Conservation (phyloP, 2,888 invertebrate genomes). For the Margaritifera margaritifera region DNA sequence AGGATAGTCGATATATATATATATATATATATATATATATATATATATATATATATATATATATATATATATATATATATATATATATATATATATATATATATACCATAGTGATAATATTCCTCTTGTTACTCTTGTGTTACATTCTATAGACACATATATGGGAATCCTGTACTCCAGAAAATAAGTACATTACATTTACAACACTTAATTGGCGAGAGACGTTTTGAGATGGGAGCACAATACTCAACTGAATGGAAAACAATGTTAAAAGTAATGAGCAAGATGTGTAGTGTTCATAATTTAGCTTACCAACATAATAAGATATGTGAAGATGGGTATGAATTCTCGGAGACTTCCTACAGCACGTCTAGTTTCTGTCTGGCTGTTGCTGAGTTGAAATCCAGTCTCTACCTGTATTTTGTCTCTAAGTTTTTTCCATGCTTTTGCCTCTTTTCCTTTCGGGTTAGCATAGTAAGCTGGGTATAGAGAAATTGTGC, state of each 20-base stretch:
- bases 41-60: no score
- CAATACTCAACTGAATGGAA: background rate
- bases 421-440: constrained; percentile 47
- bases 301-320: constrained; percentile 43
- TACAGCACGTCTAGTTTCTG: constrained; percentile 44
- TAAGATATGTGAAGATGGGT: constrained; percentile 52
- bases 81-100: no score
- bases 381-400: constrained; percentile 28
- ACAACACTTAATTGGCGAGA: no score
- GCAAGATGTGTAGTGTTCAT: background rate
- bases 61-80: no score
- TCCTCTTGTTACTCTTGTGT: no score
- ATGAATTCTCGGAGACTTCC: constrained; percentile 42
- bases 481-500: constrained; percentile 8
- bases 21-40: no score
- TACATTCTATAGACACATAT: no score
- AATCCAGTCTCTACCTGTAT: constrained; percentile 33
- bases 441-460: constrained; percentile 39
- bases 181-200: no score
- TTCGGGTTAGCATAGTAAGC: constrained; percentile 56
- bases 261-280: background rate
- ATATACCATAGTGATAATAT: no score
- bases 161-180: no score
- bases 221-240: no score
- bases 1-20: no score